Base-by-base conservation (phyloP, 2,797 vertebrate genomes). In the Platyrinchus mystaceus region DNA sequence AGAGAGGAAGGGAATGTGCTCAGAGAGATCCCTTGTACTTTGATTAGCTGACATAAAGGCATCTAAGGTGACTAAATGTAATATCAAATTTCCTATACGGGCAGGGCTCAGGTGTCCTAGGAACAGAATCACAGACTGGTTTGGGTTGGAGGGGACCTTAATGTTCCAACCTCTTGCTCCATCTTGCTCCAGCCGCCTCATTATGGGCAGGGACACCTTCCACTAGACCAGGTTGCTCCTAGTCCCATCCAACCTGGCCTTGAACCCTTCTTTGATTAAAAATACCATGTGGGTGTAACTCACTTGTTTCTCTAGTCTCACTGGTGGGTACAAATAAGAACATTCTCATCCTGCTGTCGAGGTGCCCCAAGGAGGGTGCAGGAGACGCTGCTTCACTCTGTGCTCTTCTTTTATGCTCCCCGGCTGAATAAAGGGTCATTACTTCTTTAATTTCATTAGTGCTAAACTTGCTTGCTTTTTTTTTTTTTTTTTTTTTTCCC, bases 381-480 rank as follows among this genome's bases (percentile, higher is more conserved):
- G 47, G n/a, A 77, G 49, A 39, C 4, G 0, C 32, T 32, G 14
- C 70, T 53, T 68, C 4, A 2, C 41, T 71, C 52, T 0, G 0
- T 4, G 9, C 70, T 85, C 46, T 0, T 3, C 27, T n/a, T 58
- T 37, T 16, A 28, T 1, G 0, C 39, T 87, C n/a, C 28, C 27
- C 6, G 2, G 0, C 52, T 37, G 39, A 50, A 32, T 15, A 32
- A 82, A 70, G 32, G 87, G 64, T 94, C 64, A 37, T 60, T 73
- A 12, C 47, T 21, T 9, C 66, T 83, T 87, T 76, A 55, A 66
- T 84, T 86, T 27, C 46, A 34, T 69, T 23, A 32, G 14, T 28
- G 21, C 55, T 69, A 44, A 84, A 73, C 67, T 78, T 23, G 19
- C 60, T 26, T 4, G 3, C 0, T 0, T 16, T 5, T 53, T 39